These are phyloP conservation scores for Strix uralensis DNA, from an alignment of 2,113 vertebrate genomes.

Conservation along the genomic window DNA sequence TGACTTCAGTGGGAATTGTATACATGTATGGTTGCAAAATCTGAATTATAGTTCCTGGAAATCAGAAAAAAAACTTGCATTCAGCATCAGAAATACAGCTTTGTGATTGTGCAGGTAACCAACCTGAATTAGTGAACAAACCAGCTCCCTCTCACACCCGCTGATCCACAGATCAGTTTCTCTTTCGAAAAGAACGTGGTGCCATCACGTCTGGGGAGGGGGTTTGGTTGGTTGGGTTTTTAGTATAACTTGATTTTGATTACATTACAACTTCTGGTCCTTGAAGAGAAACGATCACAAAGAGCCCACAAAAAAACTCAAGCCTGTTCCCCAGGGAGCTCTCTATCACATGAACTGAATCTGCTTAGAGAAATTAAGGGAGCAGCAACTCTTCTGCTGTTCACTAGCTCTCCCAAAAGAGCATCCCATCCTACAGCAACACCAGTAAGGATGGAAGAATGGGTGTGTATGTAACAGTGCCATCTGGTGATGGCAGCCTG, in stretches of 20 bases:
- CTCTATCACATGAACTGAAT: not conserved
- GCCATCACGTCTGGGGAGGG: not conserved
- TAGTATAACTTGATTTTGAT: not conserved
- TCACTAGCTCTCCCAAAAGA: not conserved
- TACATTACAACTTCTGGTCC: not conserved
- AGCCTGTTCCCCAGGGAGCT: not conserved
- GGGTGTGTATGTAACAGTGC: not conserved
- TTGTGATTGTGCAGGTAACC: not conserved
- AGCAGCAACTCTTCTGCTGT: not conserved
- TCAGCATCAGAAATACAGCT: not conserved
- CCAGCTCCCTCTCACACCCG: not conserved
- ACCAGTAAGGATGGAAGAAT: not conserved
- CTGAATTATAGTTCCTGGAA: not conserved
- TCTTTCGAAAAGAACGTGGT: not conserved
- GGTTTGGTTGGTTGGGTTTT: not conserved
- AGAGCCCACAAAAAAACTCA: not conserved
- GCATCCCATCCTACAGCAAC: not conserved
- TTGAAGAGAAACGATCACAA: not conserved
- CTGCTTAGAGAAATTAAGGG: not conserved
- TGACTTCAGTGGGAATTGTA: not conserved
- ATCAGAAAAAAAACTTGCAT: not conserved
- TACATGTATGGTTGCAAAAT: not conserved
- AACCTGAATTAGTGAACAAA: not conserved
- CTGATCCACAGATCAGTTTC: not conserved
- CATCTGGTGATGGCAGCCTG: not conserved